A percentile compares a stretch with the other conserved stretches of the same genome.
Evolutionary conservation across 2,797 vertebrate genomes (phyloP).

Genomic region (Halcyon badia): DNA sequence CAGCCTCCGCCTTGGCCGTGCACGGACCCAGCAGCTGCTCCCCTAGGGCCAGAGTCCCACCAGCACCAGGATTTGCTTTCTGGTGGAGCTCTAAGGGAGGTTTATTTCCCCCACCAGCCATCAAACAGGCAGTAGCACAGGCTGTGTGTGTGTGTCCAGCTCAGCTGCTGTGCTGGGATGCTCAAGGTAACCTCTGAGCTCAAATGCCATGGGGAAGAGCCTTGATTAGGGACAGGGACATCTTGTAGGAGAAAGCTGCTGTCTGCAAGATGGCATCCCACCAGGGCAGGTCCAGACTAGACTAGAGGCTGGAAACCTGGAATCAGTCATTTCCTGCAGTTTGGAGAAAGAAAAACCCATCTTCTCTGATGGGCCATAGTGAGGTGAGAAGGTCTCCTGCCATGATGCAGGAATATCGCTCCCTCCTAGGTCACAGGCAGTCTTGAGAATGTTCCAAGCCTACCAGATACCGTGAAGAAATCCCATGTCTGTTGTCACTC

Average conservation of each 20-base stretch:
- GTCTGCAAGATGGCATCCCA: neutral
- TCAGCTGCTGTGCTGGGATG: neutral
- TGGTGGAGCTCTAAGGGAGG: neutral
- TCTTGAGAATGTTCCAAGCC: neutral
- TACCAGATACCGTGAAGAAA: neutral
- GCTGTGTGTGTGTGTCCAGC: neutral
- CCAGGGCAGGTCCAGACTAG: neutral
- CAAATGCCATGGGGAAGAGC: neutral
- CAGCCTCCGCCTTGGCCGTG: fast-evolving
- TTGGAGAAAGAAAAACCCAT: neutral
- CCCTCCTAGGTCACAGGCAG: neutral
- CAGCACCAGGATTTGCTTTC: neutral
- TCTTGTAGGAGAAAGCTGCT: neutral
- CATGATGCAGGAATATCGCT: fast-evolving
- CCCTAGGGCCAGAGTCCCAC: neutral
- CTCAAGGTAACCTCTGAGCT: neutral
- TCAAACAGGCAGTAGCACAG: fast-evolving
- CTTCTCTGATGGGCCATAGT: neutral
- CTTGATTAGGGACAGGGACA: neutral
- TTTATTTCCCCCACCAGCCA: neutral
- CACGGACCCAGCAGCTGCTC: neutral
- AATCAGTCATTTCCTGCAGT: fast-evolving
- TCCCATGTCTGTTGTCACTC: neutral
- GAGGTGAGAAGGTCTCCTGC: neutral
- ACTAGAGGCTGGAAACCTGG: neutral